Conservation (phyloP, 1,140 invertebrate genomes). For the Dryas iulia region DNA sequence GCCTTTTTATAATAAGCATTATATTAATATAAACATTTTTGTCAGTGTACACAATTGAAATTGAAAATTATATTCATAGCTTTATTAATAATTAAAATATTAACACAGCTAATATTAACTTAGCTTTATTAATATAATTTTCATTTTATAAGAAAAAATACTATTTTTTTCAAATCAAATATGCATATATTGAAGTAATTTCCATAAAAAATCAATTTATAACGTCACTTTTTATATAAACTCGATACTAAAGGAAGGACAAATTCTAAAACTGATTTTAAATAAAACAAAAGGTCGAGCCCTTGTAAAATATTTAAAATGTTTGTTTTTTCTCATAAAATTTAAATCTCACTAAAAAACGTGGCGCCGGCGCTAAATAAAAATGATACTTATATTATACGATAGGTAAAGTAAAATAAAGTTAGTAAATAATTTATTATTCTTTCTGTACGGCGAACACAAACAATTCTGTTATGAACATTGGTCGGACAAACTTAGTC, state of each 20-base stretch:
- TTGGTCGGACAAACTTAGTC: not conserved
- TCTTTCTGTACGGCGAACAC: not conserved
- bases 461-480: no score
- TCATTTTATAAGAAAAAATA: no score
- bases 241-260: not conserved
- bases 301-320: not conserved
- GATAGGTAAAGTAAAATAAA: not conserved
- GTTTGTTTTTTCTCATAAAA: not conserved
- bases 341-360: not conserved
- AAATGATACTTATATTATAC: not conserved
- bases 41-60: no score
- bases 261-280: not conserved
- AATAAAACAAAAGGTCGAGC: not conserved
- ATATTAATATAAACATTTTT: no score
- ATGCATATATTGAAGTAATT: not conserved
- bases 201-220: not conserved
- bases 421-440: not conserved
- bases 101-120: no score
- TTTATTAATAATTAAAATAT: no score
- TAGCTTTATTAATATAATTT: no score
- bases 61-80: no score
- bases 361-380: conserved; percentile 12
- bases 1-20: no score
- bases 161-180: no score
- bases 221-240: not conserved